Evolutionary conservation across 2,113 vertebrate genomes (phyloP).

Genomic region (Riparia riparia): DNA sequence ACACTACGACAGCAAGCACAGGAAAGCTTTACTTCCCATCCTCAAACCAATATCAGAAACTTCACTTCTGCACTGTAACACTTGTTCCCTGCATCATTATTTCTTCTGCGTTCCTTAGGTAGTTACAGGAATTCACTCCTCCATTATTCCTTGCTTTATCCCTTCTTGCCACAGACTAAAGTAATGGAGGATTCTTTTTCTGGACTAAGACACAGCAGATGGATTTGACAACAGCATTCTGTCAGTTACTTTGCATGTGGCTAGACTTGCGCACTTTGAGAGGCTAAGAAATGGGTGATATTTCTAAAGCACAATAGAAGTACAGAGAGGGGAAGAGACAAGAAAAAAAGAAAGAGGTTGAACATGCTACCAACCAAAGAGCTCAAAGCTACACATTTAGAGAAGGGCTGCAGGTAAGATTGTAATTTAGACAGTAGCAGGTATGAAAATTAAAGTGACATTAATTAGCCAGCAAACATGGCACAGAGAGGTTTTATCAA

Average conservation of each 20-base stretch:
- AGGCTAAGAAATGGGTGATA: background rate
- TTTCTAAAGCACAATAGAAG: background rate
- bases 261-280: background rate
- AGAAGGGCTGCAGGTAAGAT: background rate
- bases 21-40: background rate
- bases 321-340: fast-evolving
- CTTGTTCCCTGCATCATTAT: background rate
- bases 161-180: background rate
- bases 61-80: background rate
- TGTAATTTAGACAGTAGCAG: background rate
- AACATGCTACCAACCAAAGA: background rate
- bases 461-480: background rate
- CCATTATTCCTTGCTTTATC: background rate
- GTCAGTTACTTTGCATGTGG: background rate
- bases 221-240: background rate
- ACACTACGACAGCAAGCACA: background rate
- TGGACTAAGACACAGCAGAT: background rate
- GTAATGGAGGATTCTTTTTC: background rate
- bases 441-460: background rate
- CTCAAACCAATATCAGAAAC: background rate
- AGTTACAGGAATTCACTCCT: background rate
- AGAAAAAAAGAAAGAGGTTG: background rate
- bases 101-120: background rate
- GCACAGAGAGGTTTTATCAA: background rate
- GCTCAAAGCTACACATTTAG: background rate